Evolutionary conservation across 2,113 vertebrate species (phyloP).

Genomic region (Phalacrocorax pelagicus): DNA sequence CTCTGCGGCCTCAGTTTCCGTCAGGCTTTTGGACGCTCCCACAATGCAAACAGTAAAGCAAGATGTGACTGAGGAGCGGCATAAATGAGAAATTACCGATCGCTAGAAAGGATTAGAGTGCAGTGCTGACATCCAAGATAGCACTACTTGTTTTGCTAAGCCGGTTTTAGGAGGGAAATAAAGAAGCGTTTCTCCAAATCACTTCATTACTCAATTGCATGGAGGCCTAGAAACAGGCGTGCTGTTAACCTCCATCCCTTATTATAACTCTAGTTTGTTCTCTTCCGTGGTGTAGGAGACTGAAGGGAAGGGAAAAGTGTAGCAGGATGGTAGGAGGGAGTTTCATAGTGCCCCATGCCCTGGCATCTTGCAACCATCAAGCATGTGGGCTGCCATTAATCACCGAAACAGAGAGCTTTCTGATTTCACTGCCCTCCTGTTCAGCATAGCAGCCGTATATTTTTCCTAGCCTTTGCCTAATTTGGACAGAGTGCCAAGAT

Average conservation of each 20-base stretch:
- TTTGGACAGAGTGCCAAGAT: not conserved
- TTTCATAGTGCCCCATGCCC: fast-evolving
- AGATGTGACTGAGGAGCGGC: not conserved
- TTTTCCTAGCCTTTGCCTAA: not conserved
- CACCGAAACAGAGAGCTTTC: fast-evolving
- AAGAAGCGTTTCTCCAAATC: not conserved
- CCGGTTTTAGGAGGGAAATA: not conserved
- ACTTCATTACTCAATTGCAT: not conserved
- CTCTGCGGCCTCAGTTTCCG: not conserved
- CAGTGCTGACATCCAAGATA: not conserved
- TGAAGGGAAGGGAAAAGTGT: not conserved
- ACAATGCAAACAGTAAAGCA: not conserved
- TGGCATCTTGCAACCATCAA: not conserved
- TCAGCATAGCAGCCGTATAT: fast-evolving
- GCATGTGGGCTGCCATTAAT: not conserved
- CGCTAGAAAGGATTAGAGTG: not conserved
- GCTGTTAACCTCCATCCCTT: not conserved
- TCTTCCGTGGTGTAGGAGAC: not conserved
- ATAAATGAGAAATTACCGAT: not conserved
- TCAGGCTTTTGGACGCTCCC: not conserved
- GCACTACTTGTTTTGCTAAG: not conserved
- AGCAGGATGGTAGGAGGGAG: not conserved
- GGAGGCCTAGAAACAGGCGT: not conserved
- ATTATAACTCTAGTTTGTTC: not conserved
- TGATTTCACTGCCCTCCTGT: not conserved